Evolutionary conservation across 2,888 invertebrate genomes (phyloP), one percentile per base, ranked within the genome.

Genomic region (Mycalesis mineus): DNA sequence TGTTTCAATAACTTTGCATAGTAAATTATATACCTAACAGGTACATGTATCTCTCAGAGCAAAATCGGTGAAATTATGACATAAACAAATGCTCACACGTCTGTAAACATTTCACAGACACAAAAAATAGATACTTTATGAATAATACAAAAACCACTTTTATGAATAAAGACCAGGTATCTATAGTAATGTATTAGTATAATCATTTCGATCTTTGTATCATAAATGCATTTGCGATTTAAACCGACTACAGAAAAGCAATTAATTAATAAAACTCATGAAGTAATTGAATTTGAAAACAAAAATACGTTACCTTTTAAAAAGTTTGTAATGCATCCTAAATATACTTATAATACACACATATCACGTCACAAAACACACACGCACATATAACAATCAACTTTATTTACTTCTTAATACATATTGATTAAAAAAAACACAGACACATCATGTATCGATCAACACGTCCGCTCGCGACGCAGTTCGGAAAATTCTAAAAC

Each of bases 321-420:
- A 88, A 55, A 89, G 70, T 70, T 89, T 89, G 67, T 88, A 89
- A 78, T 89, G 88, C 89, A 89, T 89, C 82, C 84, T 81, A 57
- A 62, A 49, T 55, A 7, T 29, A 2, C 7, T 51, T 15, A 11
- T 29, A 67, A 72, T 74, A 73, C 68, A 72, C 68, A 71, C 68
- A 68, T 61, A 65, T 60, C 71, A 75, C 69, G 64, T 52, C 67
- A 69, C 68, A 68, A 61, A 64, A 69, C 73, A 73, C 70, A 69
- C 64, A 55, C 53, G 55, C 62, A 62, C 29, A 37, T 42, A 33
- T 31, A 8, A n/a, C n/a, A 8, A 31, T 29, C 14, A 31, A 31
- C 28, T 29, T n/a, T 33, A 28, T 44, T 47, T 52, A 63, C 62
- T 49, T 49, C 36, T 39, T 28, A 28, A 28, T 8, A 13, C 49